A percentile compares a stretch with the other conserved stretches of the same genome.
Evolutionary conservation across 2,888 invertebrate species (phyloP).

Genomic region (Temnothorax unifasciatus): DNA sequence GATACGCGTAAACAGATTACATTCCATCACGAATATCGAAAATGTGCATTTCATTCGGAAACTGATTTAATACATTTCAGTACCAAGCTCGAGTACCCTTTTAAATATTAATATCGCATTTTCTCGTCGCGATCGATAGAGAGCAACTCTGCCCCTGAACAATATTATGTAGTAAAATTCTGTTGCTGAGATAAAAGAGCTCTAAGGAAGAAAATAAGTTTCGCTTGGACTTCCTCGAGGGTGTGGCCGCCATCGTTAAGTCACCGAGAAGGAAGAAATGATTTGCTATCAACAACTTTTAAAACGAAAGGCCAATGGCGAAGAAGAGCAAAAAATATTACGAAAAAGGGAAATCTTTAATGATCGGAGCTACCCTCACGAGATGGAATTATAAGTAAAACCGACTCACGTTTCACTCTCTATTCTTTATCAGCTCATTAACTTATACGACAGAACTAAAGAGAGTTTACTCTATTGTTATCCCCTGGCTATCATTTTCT

Average conservation of each 20-base stretch:
- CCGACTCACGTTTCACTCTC: constrained; percentile 61
- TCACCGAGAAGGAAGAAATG: constrained; percentile 38
- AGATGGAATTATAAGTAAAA: constrained; percentile 58
- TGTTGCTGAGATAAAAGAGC: constrained; percentile 9
- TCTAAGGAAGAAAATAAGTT: constrained; percentile 24
- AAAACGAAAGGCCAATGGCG: constrained; percentile 52
- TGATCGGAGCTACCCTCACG: constrained; percentile 66
- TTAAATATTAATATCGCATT: constrained; percentile 48
- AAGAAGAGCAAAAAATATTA: constrained; percentile 66
- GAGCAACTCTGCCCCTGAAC: not conserved
- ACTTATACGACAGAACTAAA: constrained; percentile 39
- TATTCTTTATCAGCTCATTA: constrained; percentile 70
- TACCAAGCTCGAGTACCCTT: constrained; percentile 7
- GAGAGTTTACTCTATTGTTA: constrained; percentile 44
- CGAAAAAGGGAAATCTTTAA: constrained; percentile 68
- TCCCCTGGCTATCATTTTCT: not conserved
- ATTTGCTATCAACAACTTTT: constrained; percentile 58
- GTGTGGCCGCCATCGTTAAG: constrained; percentile 26
- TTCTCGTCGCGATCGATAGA: constrained; percentile 48
- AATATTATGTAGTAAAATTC: constrained; percentile 49
- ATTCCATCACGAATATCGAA: constrained; percentile 24
- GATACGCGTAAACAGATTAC: constrained; percentile 49
- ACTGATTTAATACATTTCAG: constrained; percentile 43
- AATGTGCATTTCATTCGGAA: constrained; percentile 21
- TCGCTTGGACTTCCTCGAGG: not conserved